Percentiles rank a stretch among this genome's conserved stretches.
phyloP scores from a whole-genome alignment of 2,113 vertebrate genomes.

The Tonatia bakeri region DNA sequence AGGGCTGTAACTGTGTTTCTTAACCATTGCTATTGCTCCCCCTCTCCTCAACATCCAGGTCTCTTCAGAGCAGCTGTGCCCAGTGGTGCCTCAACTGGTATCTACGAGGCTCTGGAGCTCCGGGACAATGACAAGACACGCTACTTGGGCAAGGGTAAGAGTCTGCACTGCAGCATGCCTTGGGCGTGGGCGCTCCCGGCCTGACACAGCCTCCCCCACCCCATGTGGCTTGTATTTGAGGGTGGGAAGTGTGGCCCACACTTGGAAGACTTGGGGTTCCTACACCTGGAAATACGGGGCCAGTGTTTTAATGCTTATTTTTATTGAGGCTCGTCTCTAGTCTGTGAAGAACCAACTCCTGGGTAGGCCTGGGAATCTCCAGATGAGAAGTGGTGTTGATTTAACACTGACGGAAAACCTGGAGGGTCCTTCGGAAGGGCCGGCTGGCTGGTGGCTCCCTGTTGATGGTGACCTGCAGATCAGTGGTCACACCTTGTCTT shows the following conservation, averaged over 20 bases:
- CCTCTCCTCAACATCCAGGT: slow-evolving; percentile 77
- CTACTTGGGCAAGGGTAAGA: slow-evolving; percentile 95
- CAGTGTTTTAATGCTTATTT: neutral
- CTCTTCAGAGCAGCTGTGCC: slow-evolving; percentile 97
- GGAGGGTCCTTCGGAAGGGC: rapidly evolving
- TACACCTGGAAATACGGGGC: neutral
- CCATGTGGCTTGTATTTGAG: neutral
- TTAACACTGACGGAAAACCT: neutral
- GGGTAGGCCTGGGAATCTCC: neutral
- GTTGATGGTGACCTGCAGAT: rapidly evolving
- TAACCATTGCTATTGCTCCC: rapidly evolving
- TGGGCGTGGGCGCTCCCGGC: neutral
- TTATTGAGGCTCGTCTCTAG: rapidly evolving
- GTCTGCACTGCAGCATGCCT: rapidly evolving
- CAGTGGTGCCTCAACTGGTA: slow-evolving; percentile 96
- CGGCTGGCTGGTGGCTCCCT: neutral
- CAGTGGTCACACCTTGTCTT: rapidly evolving
- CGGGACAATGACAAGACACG: slow-evolving; percentile 98
- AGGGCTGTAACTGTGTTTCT: neutral
- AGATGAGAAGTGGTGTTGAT: rapidly evolving
- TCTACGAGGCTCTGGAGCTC: slow-evolving; percentile 98
- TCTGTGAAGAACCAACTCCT: neutral
- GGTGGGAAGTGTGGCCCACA: rapidly evolving
- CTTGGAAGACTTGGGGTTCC: neutral
- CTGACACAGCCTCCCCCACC: too few relatives aligned